Conservation (phyloP, 1,140 invertebrate genomes). For the Bicyclus anynana region DNA sequence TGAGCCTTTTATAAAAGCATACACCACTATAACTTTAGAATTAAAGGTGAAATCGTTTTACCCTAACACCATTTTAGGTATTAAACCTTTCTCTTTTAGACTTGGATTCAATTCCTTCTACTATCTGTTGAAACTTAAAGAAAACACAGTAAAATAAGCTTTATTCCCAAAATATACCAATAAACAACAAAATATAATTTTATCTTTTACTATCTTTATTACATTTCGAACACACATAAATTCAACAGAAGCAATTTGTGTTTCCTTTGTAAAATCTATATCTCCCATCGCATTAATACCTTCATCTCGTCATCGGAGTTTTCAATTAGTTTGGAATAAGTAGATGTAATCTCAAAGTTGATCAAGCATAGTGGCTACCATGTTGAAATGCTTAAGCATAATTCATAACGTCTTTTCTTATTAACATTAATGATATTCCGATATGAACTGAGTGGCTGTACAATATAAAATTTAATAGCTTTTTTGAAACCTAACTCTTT, state of each 20-base stretch:
- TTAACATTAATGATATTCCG: conserved; percentile 12
- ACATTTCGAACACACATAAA: conserved; percentile 13
- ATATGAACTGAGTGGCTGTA: conserved; percentile 1
- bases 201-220: conserved; percentile 10
- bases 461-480: background rate
- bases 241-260: conserved; percentile 13
- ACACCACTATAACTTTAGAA: too few species aligned
- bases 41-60: too few species aligned
- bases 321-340: conserved; percentile 17
- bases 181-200: background rate
- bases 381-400: background rate
- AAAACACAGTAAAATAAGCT: background rate
- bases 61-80: background rate
- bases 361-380: conserved; percentile 10
- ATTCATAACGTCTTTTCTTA: conserved; percentile 9
- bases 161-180: background rate
- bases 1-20: too few species aligned
- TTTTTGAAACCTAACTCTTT: background rate
- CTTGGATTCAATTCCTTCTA: too few species aligned
- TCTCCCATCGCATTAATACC: conserved; percentile 16
- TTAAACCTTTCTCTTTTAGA: background rate
- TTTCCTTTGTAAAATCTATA: conserved; percentile 15
- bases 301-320: conserved; percentile 14
- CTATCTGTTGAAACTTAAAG: background rate
- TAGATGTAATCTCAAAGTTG: conserved; percentile 12